phyloP scores from a whole-genome alignment of 2,113 vertebrate species.

The Porphyrio hochstetteri region DNA sequence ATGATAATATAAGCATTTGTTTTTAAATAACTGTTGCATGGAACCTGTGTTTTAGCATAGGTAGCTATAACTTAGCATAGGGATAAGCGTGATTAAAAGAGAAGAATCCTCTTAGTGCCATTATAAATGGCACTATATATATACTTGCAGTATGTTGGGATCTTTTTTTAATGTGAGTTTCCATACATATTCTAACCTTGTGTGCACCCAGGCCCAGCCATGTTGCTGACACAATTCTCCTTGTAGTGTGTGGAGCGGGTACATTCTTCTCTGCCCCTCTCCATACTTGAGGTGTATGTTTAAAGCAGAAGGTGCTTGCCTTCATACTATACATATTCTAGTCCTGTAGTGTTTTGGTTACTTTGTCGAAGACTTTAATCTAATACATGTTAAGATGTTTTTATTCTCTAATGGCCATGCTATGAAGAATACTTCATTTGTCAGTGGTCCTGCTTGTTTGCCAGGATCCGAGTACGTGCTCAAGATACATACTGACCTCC shows the following conservation, averaged over 20 bases:
- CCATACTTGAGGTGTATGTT: rapidly evolving
- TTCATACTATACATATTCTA: background rate
- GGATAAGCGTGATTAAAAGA: background rate
- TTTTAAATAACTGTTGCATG: background rate
- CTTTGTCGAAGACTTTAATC: background rate
- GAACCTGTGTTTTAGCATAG: background rate
- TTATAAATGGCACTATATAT: too few species aligned
- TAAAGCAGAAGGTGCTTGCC: background rate
- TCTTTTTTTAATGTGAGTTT: background rate
- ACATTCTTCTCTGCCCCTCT: background rate
- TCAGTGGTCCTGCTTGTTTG: background rate
- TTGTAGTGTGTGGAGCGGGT: background rate
- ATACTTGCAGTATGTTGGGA: background rate
- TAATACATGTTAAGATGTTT: background rate
- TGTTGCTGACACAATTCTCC: background rate
- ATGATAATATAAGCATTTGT: background rate
- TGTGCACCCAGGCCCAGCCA: rapidly evolving
- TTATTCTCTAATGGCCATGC: background rate
- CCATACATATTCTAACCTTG: background rate
- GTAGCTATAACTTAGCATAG: background rate
- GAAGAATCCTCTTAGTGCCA: background rate
- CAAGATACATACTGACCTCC: background rate
- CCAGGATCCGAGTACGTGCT: background rate
- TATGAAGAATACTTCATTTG: background rate
- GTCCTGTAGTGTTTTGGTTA: background rate